A percentile compares a stretch with the other conserved stretches of the same genome.
These are phyloP conservation scores for Arnoldichthys spilopterus DNA, from an alignment of 2,797 vertebrate species.

Conservation along the genomic window DNA sequence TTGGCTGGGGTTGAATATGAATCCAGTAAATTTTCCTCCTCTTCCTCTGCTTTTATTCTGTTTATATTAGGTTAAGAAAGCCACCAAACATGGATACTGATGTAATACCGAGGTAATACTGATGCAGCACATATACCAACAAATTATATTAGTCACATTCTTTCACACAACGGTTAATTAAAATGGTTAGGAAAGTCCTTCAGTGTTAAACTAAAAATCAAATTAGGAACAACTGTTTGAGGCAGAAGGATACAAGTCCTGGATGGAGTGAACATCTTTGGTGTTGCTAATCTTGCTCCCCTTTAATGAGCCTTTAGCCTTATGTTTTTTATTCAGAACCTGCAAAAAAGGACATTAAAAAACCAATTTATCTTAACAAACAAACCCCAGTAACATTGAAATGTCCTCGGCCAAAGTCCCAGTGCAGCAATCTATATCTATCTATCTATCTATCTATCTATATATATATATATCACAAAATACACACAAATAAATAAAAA, in stretches of 20 bases:
- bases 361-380: not conserved
- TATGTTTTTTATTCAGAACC: slow-evolving; percentile 58
- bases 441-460: too few relatives aligned
- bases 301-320: slow-evolving; percentile 48
- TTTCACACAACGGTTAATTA: not conserved
- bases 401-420: too few relatives aligned
- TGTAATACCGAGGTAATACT: not conserved
- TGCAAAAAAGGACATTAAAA: slow-evolving; percentile 10
- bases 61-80: slow-evolving; percentile 61
- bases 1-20: slow-evolving; percentile 89
- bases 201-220: not conserved
- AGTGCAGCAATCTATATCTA: too few relatives aligned
- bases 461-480: too few relatives aligned
- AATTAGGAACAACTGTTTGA: not conserved
- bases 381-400: too few relatives aligned
- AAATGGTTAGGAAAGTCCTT: not conserved
- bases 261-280: slow-evolving; percentile 60
- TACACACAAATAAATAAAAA: too few relatives aligned
- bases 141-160: not conserved
- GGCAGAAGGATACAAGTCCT: slow-evolving; percentile 59
- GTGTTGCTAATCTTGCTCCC: slow-evolving; percentile 53
- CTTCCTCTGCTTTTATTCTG: slow-evolving; percentile 87
- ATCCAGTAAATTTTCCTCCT: slow-evolving; percentile 88
- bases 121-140: not conserved
- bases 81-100: not conserved